Base-by-base conservation (phyloP, 2,797 vertebrate species). In the Corythornis leucogaster region DNA sequence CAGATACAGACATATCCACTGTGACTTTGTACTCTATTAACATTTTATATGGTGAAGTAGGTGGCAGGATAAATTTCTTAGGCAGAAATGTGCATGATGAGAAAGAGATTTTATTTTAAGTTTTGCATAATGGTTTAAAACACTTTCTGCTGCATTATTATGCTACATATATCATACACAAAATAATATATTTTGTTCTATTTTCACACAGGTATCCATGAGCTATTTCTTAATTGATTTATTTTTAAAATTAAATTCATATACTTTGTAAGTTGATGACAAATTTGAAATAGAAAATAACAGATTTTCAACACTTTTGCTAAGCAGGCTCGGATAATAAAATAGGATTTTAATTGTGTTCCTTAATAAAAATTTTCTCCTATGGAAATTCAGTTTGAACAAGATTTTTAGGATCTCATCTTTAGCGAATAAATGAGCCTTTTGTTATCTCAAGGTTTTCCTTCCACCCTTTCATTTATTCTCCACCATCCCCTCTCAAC, bases 21-120 rank as follows among this genome's bases (percentile, higher is more conserved):
- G 40, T 54, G 67, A 69, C 17, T 77, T 70, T 63, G 17, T 35
- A 45, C 45, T 64, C 19, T 35, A 38, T 55, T 86, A 80, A 92
- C 75, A 57, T 70, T 86, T 83, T 77, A 61, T 79, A 76, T 43
- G 53, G 83, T 73, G 48, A 91, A 73, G 89, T 87, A 93, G 82
- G 85, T 80, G 87, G 69, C 63, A 95, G 74, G 92, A 94, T 87
- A 93, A 94, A 89, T 83, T 91, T 89, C 73, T 92, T 58, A 53
- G 83, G 33, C 66, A 90, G 30, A 87, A 75, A 46, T 26, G 70
- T 48, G 42, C 61, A 35, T 75, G 42, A 75, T 68, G 21, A 87
- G 62, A 85, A 80, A 67, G 33, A 21, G 53, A 87, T 66, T 74
- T 86, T 67, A 80, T 92, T 87, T 75, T 55, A 79, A 85, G 38